Evolutionary conservation across 2,113 vertebrate species (phyloP).

Genomic region (Tetrao urogallus): DNA sequence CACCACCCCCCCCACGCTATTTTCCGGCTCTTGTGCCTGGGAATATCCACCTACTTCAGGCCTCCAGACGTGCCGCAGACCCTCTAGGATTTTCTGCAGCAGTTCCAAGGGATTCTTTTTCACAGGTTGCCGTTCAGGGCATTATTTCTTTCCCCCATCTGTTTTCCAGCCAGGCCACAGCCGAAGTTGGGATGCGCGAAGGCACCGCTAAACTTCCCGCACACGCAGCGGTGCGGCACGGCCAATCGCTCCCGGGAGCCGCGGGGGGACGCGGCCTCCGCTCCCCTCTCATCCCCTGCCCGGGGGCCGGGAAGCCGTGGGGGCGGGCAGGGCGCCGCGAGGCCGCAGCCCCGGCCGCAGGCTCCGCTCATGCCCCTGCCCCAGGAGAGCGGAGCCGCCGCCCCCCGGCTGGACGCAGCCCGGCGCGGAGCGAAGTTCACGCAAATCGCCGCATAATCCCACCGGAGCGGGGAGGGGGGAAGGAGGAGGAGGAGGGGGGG

Average conservation of each 20-base stretch:
- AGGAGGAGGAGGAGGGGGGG: no score
- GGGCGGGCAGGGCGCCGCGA: neutral
- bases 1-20: neutral
- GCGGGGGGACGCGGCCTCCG: neutral
- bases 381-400: no score
- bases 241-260: neutral
- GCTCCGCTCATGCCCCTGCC: no score
- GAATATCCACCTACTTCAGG: neutral
- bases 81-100: neutral
- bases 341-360: no score
- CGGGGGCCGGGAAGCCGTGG: neutral
- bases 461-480: no score
- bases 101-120: neutral
- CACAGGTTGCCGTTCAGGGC: neutral
- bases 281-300: neutral
- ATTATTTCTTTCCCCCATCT: neutral
- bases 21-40: neutral
- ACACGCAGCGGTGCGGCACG: slow-evolving; percentile 37
- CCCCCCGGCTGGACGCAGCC: no score
- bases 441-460: no score
- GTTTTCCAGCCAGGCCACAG: neutral
- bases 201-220: slow-evolving; percentile 43
- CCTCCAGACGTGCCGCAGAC: neutral
- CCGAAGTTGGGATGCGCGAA: slow-evolving; percentile 40
- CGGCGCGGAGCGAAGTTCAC: no score